Evolutionary conservation across 2,113 vertebrate genomes (phyloP).

Genomic region (Hyperopisus bebe): DNA sequence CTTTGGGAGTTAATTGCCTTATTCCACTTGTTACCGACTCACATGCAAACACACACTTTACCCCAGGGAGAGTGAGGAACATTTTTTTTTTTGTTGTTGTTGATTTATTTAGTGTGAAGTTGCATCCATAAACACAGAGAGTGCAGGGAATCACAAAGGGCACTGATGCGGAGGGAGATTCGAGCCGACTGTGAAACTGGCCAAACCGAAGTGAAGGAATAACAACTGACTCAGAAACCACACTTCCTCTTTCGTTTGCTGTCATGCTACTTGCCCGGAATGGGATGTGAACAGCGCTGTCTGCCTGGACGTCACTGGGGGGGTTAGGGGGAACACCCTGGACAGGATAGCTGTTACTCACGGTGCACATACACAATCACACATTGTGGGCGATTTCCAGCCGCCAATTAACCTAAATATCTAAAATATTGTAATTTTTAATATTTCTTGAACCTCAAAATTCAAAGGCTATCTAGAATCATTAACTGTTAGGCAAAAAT

Average conservation of each 20-base stretch:
- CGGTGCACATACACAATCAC: not conserved
- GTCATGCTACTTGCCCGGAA: conserved; percentile 47
- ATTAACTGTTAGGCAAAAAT: not conserved
- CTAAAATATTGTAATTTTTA: not conserved
- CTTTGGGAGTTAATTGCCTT: conserved; percentile 56
- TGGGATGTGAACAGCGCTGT: conserved; percentile 39
- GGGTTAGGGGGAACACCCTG: not conserved
- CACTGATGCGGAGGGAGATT: conserved; percentile 30
- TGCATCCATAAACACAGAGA: conserved; percentile 31
- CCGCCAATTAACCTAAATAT: not conserved
- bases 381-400: not conserved
- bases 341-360: not conserved
- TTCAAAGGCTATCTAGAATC: not conserved
- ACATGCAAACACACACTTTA: conserved; percentile 27
- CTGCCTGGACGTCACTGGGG: conserved; percentile 28
- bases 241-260: conserved; percentile 23
- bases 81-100: conserved; percentile 23
- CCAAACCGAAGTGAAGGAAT: conserved; percentile 44
- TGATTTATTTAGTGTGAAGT: conserved; percentile 48
- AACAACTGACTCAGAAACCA: conserved; percentile 51
- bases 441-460: not conserved
- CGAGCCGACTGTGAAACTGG: conserved; percentile 43
- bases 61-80: conserved; percentile 37
- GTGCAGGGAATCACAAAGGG: conserved; percentile 38
- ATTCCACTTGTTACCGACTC: conserved; percentile 48